A percentile compares a stretch with the other conserved stretches of the same genome.
These are phyloP conservation scores for Ichneumoninae sp. DNA, from an alignment of 2,888 invertebrate genomes.

Conservation along the genomic window DNA sequence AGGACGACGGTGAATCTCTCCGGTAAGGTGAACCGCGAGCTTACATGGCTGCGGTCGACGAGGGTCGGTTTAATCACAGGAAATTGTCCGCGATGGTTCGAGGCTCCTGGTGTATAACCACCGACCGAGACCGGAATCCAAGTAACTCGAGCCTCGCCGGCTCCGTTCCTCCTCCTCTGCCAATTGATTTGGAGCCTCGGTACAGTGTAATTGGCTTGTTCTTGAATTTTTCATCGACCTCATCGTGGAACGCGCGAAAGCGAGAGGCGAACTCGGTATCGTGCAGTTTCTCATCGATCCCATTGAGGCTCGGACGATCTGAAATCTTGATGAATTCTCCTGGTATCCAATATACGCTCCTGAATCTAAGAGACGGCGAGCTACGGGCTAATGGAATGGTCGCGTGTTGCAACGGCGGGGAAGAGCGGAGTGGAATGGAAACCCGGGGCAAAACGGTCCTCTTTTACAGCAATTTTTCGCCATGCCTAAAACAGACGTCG, in stretches of 20 bases:
- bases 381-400: neutral
- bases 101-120: conserved; percentile 8
- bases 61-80: conserved; percentile 67
- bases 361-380: too few relatives aligned
- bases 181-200: conserved; percentile 22
- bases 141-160: neutral
- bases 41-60: conserved; percentile 70
- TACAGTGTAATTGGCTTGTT: conserved; percentile 27
- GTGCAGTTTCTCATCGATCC: conserved; percentile 5
- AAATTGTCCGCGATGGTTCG: conserved; percentile 65
- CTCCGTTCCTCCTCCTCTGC: neutral
- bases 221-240: conserved; percentile 17
- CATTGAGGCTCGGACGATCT: neutral
- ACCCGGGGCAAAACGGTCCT: neutral
- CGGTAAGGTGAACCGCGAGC: conserved; percentile 70
- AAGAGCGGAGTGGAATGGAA: neutral
- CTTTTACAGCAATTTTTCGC: neutral
- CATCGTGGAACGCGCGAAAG: neutral
- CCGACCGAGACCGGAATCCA: conserved; percentile 21
- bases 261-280: neutral
- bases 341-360: neutral
- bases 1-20: conserved; percentile 52
- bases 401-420: neutral
- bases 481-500: too few relatives aligned
- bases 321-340: conserved; percentile 10